A percentile compares a stretch with the other conserved stretches of the same genome.
These are phyloP conservation scores for Diorhabda sublineata DNA, from an alignment of 1,140 invertebrate genomes.

Conservation along the genomic window DNA sequence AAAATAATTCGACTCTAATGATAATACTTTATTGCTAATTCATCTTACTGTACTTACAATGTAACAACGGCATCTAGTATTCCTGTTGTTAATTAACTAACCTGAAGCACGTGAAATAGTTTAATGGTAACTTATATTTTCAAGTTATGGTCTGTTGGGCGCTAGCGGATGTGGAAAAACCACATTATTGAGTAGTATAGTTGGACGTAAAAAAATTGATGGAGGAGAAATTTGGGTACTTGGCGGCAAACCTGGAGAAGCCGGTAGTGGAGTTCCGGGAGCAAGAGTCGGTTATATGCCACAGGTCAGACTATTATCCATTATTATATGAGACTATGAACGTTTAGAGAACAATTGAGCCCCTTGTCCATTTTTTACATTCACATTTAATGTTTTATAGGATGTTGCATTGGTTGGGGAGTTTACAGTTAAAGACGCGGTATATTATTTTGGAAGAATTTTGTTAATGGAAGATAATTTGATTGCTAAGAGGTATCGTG, in stretches of 20 bases:
- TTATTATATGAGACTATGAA: no score
- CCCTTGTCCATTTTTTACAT: no score
- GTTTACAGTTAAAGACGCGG: slow-evolving; percentile 78
- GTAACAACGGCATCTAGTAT: no score
- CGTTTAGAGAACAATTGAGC: no score
- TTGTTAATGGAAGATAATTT: slow-evolving; percentile 66
- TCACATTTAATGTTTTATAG: slow-evolving; percentile 44
- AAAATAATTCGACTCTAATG: no score
- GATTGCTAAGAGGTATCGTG: slow-evolving; percentile 64
- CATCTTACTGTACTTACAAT: no score
- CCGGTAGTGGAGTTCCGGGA: slow-evolving; percentile 71
- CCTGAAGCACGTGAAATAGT: no score
- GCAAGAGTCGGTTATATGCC: slow-evolving; percentile 81
- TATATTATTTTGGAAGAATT: slow-evolving; percentile 87
- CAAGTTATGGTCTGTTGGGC: slow-evolving; percentile 80
- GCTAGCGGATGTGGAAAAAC: slow-evolving; percentile 83
- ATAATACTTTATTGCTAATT: no score
- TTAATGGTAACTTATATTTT: background rate
- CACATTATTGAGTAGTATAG: slow-evolving; percentile 79
- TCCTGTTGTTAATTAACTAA: no score
- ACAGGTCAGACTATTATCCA: slow-evolving; percentile 49
- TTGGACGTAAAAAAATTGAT: slow-evolving; percentile 70
- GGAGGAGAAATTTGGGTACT: slow-evolving; percentile 74
- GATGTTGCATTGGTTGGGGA: slow-evolving; percentile 83
- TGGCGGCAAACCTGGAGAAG: slow-evolving; percentile 68